phyloP scores from a whole-genome alignment of 2,888 invertebrate species.

The Falcaria lacertinaria region DNA sequence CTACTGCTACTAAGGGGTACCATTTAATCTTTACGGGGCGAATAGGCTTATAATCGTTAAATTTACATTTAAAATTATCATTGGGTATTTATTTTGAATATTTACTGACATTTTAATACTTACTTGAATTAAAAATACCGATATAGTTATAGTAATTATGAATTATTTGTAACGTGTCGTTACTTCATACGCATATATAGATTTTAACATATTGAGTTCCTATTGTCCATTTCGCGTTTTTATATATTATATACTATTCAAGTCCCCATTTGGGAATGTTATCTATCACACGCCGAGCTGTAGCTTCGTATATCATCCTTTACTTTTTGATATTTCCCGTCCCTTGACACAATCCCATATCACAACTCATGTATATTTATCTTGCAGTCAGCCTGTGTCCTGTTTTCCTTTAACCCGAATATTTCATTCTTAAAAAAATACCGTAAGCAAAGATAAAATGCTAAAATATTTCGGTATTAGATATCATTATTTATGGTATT shows the following conservation, averaged over 20 bases:
- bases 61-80: too few relatives aligned
- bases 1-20: too few relatives aligned
- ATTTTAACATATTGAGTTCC: not conserved
- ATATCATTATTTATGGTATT: not conserved
- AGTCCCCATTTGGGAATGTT: not conserved
- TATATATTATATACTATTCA: not conserved
- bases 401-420: not conserved
- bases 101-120: too few relatives aligned
- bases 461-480: not conserved
- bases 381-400: not conserved
- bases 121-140: too few relatives aligned
- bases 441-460: not conserved
- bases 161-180: too few relatives aligned
- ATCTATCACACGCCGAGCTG: not conserved
- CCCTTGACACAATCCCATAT: slow-evolving; percentile 1
- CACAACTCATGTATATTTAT: not conserved
- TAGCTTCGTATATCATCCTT: not conserved
- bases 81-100: too few relatives aligned
- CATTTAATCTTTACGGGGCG: too few relatives aligned
- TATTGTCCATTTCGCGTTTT: not conserved
- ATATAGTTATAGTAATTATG: too few relatives aligned
- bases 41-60: too few relatives aligned
- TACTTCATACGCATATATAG: too few relatives aligned
- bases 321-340: slow-evolving; percentile 1
- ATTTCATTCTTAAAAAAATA: not conserved